Evolutionary conservation across 2,113 vertebrate species (phyloP).

Genomic region (Thryonomys swinderianus): DNA sequence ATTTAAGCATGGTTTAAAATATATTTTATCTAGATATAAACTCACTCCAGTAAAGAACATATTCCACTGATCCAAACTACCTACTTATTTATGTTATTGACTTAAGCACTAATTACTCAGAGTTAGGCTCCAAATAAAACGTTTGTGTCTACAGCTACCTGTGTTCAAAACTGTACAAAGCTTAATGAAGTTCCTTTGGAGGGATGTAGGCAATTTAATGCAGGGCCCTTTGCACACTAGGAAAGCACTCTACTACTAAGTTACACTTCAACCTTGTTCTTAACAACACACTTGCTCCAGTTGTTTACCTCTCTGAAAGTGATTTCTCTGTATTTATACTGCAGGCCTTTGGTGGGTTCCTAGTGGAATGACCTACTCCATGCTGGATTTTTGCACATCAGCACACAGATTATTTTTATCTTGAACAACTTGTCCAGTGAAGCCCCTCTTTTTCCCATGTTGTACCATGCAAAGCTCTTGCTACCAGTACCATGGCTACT

Average conservation of each 20-base stretch:
- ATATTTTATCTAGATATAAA: background rate
- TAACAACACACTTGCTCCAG: background rate
- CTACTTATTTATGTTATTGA: background rate
- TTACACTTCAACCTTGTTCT: background rate
- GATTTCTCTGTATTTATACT: background rate
- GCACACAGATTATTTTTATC: background rate
- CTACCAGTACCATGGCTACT: background rate
- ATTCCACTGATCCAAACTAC: background rate
- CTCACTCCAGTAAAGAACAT: background rate
- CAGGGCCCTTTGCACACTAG: background rate
- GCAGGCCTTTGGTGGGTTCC: background rate
- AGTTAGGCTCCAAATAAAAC: background rate
- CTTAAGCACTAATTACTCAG: background rate
- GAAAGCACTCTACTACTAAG: background rate
- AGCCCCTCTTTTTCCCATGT: background rate
- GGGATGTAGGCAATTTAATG: background rate
- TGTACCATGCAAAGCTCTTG: background rate
- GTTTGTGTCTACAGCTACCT: background rate
- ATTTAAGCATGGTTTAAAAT: background rate
- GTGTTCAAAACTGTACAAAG: background rate
- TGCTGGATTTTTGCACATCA: background rate
- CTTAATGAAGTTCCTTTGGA: background rate
- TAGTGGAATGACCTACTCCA: background rate
- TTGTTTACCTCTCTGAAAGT: background rate
- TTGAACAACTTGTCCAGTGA: background rate